Percentiles rank a stretch among this genome's conserved stretches.
phyloP scores from a whole-genome alignment of 2,113 vertebrate genomes.

The Actinemys pallida region DNA sequence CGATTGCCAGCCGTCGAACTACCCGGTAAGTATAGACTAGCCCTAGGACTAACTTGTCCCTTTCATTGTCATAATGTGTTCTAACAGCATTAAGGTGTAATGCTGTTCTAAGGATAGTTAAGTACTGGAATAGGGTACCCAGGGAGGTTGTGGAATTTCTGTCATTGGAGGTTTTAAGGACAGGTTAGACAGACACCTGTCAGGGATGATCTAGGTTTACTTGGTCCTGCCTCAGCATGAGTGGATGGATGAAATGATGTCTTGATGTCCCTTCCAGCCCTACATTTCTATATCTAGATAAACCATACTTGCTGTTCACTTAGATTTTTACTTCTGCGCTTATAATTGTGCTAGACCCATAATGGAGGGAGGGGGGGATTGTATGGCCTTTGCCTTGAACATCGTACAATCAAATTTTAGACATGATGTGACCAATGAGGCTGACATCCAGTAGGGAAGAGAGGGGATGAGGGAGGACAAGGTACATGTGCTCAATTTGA shows the following conservation, averaged over 20 bases:
- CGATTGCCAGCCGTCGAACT: too few species aligned
- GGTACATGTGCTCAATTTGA: neutral
- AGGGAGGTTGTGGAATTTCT: neutral
- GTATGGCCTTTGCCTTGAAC: neutral
- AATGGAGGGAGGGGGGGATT: too few species aligned
- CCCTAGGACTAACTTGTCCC: neutral
- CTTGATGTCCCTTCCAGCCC: too few species aligned
- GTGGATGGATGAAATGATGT: too few species aligned
- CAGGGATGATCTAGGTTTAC: neutral
- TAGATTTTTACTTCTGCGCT: neutral
- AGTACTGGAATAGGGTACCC: neutral
- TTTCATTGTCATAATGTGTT: neutral
- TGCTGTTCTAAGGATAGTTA: neutral
- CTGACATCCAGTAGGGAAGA: too few species aligned
- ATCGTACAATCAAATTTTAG: neutral
- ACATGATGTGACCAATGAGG: neutral
- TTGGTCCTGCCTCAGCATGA: too few species aligned
- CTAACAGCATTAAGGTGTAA: neutral
- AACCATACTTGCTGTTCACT: neutral
- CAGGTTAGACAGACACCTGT: neutral
- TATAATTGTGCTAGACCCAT: neutral
- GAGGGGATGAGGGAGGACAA: neutral
- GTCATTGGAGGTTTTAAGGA: too few species aligned
- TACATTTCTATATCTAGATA: neutral
- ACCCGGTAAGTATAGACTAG: too few species aligned